Evolutionary conservation across 1,140 invertebrate species (phyloP).

Genomic region (Heterodera schachtii): DNA sequence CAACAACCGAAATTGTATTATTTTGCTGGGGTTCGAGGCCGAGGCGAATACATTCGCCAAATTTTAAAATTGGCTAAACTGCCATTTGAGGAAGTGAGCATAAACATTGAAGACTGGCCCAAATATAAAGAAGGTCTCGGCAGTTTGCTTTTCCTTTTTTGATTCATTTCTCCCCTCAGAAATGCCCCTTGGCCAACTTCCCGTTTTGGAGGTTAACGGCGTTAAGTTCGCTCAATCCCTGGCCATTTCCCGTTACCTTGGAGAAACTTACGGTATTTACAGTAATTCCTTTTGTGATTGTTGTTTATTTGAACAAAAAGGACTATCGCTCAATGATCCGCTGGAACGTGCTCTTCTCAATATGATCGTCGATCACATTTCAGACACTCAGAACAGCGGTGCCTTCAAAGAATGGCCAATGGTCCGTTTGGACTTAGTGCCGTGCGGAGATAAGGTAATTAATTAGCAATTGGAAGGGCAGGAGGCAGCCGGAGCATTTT

Average conservation of each 20-base stretch:
- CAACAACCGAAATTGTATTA: constrained; percentile 43
- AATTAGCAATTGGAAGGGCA: no score
- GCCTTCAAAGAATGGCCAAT: constrained; percentile 44
- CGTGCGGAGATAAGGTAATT: constrained; percentile 17
- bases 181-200: constrained; percentile 58
- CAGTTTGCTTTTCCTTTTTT: background rate
- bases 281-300: background rate
- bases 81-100: constrained; percentile 39
- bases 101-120: constrained; percentile 43
- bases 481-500: background rate
- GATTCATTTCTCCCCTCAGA: constrained; percentile 30
- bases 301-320: constrained; percentile 26
- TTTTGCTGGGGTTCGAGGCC: constrained; percentile 43
- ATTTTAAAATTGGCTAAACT: constrained; percentile 48
- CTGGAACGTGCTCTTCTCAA: constrained; percentile 51
- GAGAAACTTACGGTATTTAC: constrained; percentile 47
- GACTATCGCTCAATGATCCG: constrained; percentile 36
- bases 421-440: constrained; percentile 42
- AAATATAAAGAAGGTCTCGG: constrained; percentile 35
- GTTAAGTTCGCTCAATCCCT: constrained; percentile 51
- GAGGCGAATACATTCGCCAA: constrained; percentile 46
- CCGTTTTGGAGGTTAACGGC: constrained; percentile 59
- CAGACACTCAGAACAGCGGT: constrained; percentile 35
- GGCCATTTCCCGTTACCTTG: constrained; percentile 52
- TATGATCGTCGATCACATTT: constrained; percentile 48